These are phyloP conservation scores for Bombus waltoni DNA, from an alignment of 1,140 invertebrate genomes.

Conservation along the genomic window DNA sequence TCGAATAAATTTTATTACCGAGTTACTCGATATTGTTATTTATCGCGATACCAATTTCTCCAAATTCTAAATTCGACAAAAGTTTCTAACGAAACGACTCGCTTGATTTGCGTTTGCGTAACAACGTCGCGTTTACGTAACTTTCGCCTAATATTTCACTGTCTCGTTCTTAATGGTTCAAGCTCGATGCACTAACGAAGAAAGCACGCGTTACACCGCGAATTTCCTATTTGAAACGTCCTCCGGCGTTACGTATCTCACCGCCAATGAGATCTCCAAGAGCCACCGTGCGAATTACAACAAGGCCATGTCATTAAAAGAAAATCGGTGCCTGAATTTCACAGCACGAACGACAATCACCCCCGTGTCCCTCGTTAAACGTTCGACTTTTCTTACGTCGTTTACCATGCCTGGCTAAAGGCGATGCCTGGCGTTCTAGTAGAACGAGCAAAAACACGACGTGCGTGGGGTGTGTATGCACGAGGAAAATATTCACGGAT, in stretches of 20 bases:
- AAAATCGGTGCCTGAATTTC: neutral
- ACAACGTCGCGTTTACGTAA: no score
- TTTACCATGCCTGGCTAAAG: neutral
- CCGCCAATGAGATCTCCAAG: neutral
- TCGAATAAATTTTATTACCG: neutral
- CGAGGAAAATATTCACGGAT: no score
- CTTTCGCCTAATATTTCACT: no score
- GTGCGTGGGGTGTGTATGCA: neutral
- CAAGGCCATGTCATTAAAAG: neutral
- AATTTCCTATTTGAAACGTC: neutral
- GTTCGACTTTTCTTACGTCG: neutral
- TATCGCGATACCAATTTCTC: neutral
- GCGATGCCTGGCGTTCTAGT: neutral
- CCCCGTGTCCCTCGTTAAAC: neutral
- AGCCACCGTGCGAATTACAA: neutral
- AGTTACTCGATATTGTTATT: neutral
- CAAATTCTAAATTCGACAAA: no score
- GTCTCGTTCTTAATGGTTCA: no score
- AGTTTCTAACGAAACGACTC: neutral
- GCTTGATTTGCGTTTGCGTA: no score
- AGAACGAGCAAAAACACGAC: neutral
- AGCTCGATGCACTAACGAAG: no score
- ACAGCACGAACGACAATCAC: neutral
- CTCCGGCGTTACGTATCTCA: no score
- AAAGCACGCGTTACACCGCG: no score